These are phyloP conservation scores for Pristionchus japonicus DNA, from an alignment of 2,888 invertebrate genomes.

Conservation along the genomic window DNA sequence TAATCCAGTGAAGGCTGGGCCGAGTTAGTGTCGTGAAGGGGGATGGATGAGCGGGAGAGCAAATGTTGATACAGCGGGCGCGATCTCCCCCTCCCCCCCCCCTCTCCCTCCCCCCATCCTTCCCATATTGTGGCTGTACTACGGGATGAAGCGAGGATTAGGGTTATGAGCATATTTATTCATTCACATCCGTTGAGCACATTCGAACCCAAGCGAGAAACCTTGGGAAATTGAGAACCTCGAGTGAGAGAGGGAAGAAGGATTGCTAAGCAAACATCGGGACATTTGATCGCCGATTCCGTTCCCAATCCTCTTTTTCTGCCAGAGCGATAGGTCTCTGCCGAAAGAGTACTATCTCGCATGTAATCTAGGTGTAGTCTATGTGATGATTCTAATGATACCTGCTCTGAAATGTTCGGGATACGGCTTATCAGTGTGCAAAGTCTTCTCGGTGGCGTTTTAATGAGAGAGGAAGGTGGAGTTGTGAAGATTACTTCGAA, in stretches of 20 bases:
- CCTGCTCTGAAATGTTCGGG: not conserved
- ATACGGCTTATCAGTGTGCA: conserved; percentile 11
- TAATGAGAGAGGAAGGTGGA: not conserved
- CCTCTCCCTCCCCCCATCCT: not conserved
- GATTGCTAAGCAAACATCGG: conserved; percentile 3
- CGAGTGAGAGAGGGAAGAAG: not conserved
- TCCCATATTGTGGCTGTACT: conserved; percentile 9
- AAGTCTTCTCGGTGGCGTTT: not conserved
- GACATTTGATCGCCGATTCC: not conserved
- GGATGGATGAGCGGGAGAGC: conserved; percentile 28
- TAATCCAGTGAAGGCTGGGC: not conserved
- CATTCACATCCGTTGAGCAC: not conserved
- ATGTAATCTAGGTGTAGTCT: not conserved
- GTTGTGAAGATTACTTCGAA: no score
- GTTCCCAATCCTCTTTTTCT: conserved; percentile 10
- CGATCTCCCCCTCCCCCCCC: not conserved
- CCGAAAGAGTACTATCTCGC: not conserved
- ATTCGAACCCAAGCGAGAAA: conserved; percentile 14
- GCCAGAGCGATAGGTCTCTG: not conserved
- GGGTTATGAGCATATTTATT: conserved; percentile 1
- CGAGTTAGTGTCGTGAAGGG: conserved; percentile 13
- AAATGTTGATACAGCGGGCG: conserved; percentile 34
- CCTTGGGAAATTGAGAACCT: not conserved
- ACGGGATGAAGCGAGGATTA: not conserved
- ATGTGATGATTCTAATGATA: not conserved